Base-by-base conservation (phyloP, 2,113 vertebrate genomes). In the Oryzias woworae region DNA sequence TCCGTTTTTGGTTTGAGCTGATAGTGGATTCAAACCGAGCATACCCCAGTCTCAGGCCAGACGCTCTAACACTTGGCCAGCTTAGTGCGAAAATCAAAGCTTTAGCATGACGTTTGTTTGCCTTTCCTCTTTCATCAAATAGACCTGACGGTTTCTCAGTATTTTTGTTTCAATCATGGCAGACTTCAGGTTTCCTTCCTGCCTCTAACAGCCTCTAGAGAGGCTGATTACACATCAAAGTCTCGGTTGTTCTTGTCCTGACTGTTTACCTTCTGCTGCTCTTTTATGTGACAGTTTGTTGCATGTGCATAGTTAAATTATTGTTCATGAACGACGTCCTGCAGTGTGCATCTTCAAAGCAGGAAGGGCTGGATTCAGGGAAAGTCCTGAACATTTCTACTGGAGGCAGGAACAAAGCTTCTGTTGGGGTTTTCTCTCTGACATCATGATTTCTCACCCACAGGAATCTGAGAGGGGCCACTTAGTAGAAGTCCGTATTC, bases 401-500 rank as follows among this genome's bases (percentile, higher is more conserved):
- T 5, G 5, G 20, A 20, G 20, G 20, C 20, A 20, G 20, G 20
- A 26, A 26, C 26, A 26, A 26, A 26, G 26, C 7, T 28, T 28
- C 26, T 20, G 20, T 20, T 20, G 20, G 20, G 20, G 20, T 20
- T 20, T 5, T 46, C 17, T 46, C 17, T 46, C 36, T 36, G 36
- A 36, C 36, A 10, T 36, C 36, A 36, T 4, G 44, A 46, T 46
- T 46, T 46, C 17, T 61, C 16, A 0, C 53, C 55, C n/a, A 61
- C 81, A 93, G 92, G 62, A 53, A 18, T 68, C 70, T 18, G 67
- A 62, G 4, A 60, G 73, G 47, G 63, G 82, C 63, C 71, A 75
- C 61, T 78, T 97, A 70, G 95, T 95, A 64, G 94, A 96, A 43
- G 94, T 93, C 15, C 92, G 95, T 22, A 93, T 99, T n/a, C 94